Evolutionary conservation across 2,888 invertebrate genomes (phyloP), one percentile per base, ranked within the genome.

Genomic region (Ormyrus thymus): DNA sequence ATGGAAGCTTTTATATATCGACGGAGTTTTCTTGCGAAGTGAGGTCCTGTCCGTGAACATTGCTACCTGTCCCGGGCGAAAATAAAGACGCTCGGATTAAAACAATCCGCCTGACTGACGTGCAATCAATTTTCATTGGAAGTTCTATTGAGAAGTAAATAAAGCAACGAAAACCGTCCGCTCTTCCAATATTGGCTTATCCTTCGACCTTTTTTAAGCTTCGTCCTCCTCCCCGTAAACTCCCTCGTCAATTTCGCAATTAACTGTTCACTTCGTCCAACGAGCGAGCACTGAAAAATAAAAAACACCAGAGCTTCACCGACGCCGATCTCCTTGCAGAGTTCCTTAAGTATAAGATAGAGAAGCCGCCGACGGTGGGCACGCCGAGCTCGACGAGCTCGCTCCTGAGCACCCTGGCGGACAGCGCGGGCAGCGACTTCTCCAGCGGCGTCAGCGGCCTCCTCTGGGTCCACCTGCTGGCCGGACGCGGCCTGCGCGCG

Each of bases 341-440:
- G 92, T 97, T 97, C 91, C 93, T 96, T 86, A 97, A 97, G 91
- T 97, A 97, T 91, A 97, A 97, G 91, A 93, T 96, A 86, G 97
- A 97, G 86, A 96, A 96, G 87, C 94, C 92, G 71, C 89, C 90
- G 61, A 88, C 87, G 82, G 91, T 92, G 43, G 92, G 92, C 13
- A 91, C 93, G 62, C 93, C 93, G 72, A 92, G 92, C 61, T 93
- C 92, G 64, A 93, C 92, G 73, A 90, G 89, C 80, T 90, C 90
- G 50, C 84, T 90, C 51, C 83, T 90, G 84, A 89, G 89, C 82
- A 87, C 89, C 10, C 85, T 90, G 66, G 89, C 88, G 29, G 90
- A 89, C 15, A 83, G 82, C 64, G 85, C 84, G 10, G 84, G 85
- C n/a, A 84, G 85, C 48, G 90, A 90, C 81, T 83, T 90, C 78